Evolutionary conservation across 2,888 invertebrate species (phyloP).

Genomic region (Tuta absoluta): DNA sequence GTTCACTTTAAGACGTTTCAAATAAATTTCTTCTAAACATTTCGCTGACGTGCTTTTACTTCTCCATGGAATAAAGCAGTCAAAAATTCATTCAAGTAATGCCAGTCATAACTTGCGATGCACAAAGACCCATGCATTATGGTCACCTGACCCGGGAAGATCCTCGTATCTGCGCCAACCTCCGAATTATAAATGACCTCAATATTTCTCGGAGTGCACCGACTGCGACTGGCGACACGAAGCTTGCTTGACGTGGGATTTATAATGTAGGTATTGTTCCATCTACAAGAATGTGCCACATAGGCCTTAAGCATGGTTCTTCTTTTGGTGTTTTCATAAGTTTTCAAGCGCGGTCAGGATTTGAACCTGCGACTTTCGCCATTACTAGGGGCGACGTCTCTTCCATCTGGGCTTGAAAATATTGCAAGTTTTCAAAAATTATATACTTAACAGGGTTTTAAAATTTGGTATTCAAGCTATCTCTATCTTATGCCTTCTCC

Average conservation of each 20-base stretch:
- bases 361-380: too few species aligned
- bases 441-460: too few species aligned
- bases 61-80: neutral
- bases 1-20: too few species aligned
- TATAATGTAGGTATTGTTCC: conserved; percentile 39
- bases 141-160: conserved; percentile 33
- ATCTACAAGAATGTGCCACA: neutral
- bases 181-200: conserved; percentile 71
- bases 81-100: conserved; percentile 35
- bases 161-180: conserved; percentile 68
- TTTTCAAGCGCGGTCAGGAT: too few species aligned
- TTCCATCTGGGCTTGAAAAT: too few species aligned
- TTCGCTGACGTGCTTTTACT: conserved; percentile 36
- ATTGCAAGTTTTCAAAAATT: too few species aligned
- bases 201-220: conserved; percentile 68
- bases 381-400: too few species aligned
- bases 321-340: too few species aligned
- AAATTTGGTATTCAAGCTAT: too few species aligned
- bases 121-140: conserved; percentile 18
- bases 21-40: too few species aligned
- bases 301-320: neutral
- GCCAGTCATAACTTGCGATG: conserved; percentile 39
- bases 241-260: conserved; percentile 64
- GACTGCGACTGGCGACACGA: conserved; percentile 56
- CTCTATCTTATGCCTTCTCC: too few species aligned